These are phyloP conservation scores for Drosophila multiciliata DNA, from an alignment of 2,888 invertebrate species.

Conservation along the genomic window DNA sequence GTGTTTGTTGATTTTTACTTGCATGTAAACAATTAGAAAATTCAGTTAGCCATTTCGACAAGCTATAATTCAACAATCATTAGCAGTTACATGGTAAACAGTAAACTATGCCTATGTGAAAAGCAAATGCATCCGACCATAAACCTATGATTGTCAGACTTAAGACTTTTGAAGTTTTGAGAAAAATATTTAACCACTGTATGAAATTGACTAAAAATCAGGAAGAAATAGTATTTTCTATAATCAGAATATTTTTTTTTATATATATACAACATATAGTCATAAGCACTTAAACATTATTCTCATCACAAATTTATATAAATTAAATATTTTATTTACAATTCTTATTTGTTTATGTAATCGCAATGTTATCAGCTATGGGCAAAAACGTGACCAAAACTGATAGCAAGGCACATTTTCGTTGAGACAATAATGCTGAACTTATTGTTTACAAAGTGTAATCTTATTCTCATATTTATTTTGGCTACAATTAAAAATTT, in stretches of 20 bases:
- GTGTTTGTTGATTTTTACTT: slow-evolving; percentile 11
- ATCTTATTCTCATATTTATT: neutral
- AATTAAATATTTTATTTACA: neutral
- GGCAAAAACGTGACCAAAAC: neutral
- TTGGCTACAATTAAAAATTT: neutral
- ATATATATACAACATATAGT: neutral
- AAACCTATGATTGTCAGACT: neutral
- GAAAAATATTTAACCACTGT: neutral
- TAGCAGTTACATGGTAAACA: neutral
- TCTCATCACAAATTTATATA: neutral
- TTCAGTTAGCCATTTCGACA: neutral
- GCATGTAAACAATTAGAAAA: neutral
- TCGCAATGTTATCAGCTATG: neutral
- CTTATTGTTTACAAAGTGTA: neutral
- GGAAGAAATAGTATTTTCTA: too few relatives aligned
- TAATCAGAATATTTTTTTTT: neutral
- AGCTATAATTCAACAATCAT: neutral
- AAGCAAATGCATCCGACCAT: neutral
- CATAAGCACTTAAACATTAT: neutral
- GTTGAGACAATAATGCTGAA: neutral
- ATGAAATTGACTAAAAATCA: neutral
- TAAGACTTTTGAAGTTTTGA: neutral
- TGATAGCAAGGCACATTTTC: slow-evolving; percentile 4
- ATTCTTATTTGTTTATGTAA: neutral
- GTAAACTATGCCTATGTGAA: neutral